These are phyloP conservation scores for Poecilia latipinna DNA, from an alignment of 2,113 vertebrate genomes.

Conservation along the genomic window DNA sequence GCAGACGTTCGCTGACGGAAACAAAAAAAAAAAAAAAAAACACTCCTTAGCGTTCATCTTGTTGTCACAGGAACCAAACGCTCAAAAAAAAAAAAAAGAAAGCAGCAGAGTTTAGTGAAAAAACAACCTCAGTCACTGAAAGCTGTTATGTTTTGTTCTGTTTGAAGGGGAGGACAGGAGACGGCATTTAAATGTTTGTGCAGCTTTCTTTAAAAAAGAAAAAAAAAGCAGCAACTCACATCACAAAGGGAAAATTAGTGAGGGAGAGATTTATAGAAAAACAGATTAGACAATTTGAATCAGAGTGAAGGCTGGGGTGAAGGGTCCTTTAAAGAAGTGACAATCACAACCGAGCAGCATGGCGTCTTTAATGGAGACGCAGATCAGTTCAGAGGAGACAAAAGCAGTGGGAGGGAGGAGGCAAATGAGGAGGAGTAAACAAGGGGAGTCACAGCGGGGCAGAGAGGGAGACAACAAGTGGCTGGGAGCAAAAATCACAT, in stretches of 20 bases:
- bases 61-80: constrained; percentile 50
- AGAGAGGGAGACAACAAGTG: constrained; percentile 12
- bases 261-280: background rate
- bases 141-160: constrained; percentile 29
- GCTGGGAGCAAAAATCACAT: constrained; percentile 38
- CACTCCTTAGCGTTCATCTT: constrained; percentile 42
- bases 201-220: background rate
- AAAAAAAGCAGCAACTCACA: background rate
- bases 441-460: constrained; percentile 15
- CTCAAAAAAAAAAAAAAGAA: background rate
- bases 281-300: constrained; percentile 12
- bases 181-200: constrained; percentile 20
- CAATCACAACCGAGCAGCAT: constrained; percentile 7
- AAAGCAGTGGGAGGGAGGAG: constrained; percentile 6
- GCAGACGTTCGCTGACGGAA: constrained; percentile 32
- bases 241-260: constrained; percentile 13
- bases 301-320: background rate
- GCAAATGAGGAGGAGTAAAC: background rate
- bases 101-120: constrained; percentile 3
- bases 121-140: constrained; percentile 27
- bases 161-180: constrained; percentile 33
- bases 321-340: constrained; percentile 4
- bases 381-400: constrained; percentile 13
- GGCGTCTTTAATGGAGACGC: constrained; percentile 27
- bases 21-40: no score